Evolutionary conservation across 2,888 invertebrate genomes (phyloP), one percentile per base, ranked within the genome.

Genomic region (Helleia helle): DNA sequence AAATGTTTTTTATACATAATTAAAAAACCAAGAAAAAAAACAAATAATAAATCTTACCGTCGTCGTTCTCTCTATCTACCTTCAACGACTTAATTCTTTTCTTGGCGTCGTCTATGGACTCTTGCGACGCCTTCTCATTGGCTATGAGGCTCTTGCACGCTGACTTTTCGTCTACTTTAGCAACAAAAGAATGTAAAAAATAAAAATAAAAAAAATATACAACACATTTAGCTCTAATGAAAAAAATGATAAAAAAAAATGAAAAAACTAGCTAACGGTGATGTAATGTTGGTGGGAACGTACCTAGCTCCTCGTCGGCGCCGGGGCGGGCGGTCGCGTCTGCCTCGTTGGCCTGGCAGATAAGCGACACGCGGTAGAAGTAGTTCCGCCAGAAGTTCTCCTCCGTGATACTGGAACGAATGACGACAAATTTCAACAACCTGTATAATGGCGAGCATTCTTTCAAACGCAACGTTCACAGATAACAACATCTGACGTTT

Each of bases 321-420:
- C 59, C 65, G 50, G 62, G 74, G 76, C 49, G 76, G 76, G 59
- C 62, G 64, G 48, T 69, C 71, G 91, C 90, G 58, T 91, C 90
- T 11, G 93, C 86, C 79, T 97, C 96, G 73, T 93, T 95, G 56
- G 97, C 97, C 87, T 99, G 99, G 71, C 97, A 96, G 73, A 99
- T 95, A 60, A 99, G 91, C 59, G 96, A 97, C 58, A 99, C 95
- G 71, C 99, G 94, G 87, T 99, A 99, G 87, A 99, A 99, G 79
- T 99, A 99, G 88, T 99, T 99, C 71, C 97, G 91, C 99, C 99
- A 99, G 87, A 99, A 99, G 71, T 94, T 93, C 83, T 98, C 97
- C 88, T 99, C 99, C 63, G 93, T 93, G 75, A 96, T 94, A 59
- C 95, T 94, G 83, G 39, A 83, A 79, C 9, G 4, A 28, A 29